phyloP scores from a whole-genome alignment of 2,113 vertebrate species.

The Cyanistes caeruleus region DNA sequence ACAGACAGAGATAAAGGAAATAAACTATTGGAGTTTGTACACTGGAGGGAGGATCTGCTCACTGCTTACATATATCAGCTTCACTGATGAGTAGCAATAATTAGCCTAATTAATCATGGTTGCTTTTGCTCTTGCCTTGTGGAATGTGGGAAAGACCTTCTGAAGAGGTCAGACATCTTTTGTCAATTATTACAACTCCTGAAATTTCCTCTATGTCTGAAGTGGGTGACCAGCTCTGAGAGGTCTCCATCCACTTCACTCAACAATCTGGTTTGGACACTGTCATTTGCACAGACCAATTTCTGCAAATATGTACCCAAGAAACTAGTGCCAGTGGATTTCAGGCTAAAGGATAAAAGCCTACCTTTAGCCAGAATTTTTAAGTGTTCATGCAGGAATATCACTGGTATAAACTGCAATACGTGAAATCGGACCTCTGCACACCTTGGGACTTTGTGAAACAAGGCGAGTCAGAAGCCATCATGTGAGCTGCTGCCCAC shows the following conservation, averaged over 20 bases:
- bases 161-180: neutral
- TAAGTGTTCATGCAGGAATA: neutral
- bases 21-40: neutral
- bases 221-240: neutral
- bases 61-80: neutral
- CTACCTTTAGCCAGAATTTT: neutral
- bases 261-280: accelerated
- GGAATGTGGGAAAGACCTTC: neutral
- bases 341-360: neutral
- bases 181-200: neutral
- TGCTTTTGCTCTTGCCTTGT: neutral
- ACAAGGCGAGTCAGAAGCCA: accelerated
- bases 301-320: neutral
- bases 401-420: neutral
- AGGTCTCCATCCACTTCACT: neutral
- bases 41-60: neutral
- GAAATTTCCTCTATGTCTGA: neutral
- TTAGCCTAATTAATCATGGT: neutral
- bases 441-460: neutral
- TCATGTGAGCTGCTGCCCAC: neutral
- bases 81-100: neutral
- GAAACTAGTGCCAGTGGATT: neutral
- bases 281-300: neutral
- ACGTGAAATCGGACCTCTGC: neutral
- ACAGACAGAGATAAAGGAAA: neutral